Evolutionary conservation across 2,113 vertebrate species (phyloP), one percentile per base, ranked within the genome.

Genomic region (Amblyopsis rosae): DNA sequence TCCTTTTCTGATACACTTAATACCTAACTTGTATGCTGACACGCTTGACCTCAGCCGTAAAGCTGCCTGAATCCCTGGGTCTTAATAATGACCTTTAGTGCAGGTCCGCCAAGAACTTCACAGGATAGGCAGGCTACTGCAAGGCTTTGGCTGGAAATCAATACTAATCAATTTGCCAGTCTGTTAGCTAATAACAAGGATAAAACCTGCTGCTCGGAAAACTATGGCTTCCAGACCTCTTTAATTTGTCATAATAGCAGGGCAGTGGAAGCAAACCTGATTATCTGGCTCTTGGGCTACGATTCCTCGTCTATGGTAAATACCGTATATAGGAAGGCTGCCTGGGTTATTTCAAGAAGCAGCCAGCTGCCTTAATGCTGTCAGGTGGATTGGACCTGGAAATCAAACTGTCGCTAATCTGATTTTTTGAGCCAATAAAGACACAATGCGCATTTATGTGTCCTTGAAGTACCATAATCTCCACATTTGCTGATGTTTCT

Each of bases 161-260:
- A 92, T 94, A 81, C 87, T 89, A 92, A 93, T 94, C 90, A 87
- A 87, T 93, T 93, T 91, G 84, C 82, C 77, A 93, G 91, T 92
- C 88, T 89, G 90, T 92, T 94, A 92, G 89, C 84, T 91, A 92
- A 92, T 91, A 90, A 92, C 87, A 91, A 91, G 89, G 87, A 81
- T 85, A 82, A 85, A 87, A 87, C 70, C 73, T 11, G 55, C 76
- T 86, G 83, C 87, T 89, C 66, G 19, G 87, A 88, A 90, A 90
- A 91, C 88, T 82, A 83, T 77, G 89, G 79, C 88, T 88, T 84
- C 89, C 88, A 92, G 90, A 89, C 85, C 86, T 90, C 86, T 91
- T 93, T 94, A 91, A 92, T 93, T 92, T 94, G 89, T 93, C 87
- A 94, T 92, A 93, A 93, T 90, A 88, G 78, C 81, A 78, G 78